A percentile compares a stretch with the other conserved stretches of the same genome.
Conservation (phyloP, 35 echinoderm and acorn worm genomes). For the Lytechinus pictus region DNA sequence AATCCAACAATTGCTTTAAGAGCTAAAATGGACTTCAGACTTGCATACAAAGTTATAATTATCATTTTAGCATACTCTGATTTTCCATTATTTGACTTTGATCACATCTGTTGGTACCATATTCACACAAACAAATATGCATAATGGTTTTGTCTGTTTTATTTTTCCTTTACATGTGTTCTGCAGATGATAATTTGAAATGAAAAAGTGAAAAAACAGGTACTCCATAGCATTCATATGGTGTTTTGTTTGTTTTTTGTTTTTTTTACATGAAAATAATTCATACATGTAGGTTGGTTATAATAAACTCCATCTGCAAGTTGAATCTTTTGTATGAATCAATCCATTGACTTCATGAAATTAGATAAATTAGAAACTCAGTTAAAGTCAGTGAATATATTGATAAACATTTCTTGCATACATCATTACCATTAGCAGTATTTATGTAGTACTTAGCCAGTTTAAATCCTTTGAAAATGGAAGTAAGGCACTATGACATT, state of each 20-base stretch:
- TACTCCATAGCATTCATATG: too few relatives aligned
- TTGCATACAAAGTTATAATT: neutral
- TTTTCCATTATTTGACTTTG: neutral
- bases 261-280: neutral
- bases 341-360: too few relatives aligned
- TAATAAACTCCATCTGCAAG: too few relatives aligned
- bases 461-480: too few relatives aligned
- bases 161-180: neutral
- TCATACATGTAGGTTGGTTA: too few relatives aligned
- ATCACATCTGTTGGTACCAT: neutral
- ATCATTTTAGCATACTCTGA: neutral
- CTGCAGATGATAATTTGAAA: neutral
- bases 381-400: too few relatives aligned
- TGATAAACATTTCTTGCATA: too few relatives aligned
- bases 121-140: neutral
- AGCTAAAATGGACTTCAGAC: slow-evolving; percentile 11
- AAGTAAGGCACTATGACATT: too few relatives aligned
- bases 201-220: neutral
- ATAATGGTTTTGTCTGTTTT: neutral
- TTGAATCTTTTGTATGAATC: too few relatives aligned
- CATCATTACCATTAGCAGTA: too few relatives aligned
- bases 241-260: neutral
- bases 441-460: too few relatives aligned
- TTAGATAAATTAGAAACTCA: too few relatives aligned
- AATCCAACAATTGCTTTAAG: neutral